Percentiles rank a stretch among this genome's conserved stretches.
These are phyloP conservation scores for Catamblyrhynchus diadema DNA, from an alignment of 2,797 vertebrate species.

Conservation along the genomic window DNA sequence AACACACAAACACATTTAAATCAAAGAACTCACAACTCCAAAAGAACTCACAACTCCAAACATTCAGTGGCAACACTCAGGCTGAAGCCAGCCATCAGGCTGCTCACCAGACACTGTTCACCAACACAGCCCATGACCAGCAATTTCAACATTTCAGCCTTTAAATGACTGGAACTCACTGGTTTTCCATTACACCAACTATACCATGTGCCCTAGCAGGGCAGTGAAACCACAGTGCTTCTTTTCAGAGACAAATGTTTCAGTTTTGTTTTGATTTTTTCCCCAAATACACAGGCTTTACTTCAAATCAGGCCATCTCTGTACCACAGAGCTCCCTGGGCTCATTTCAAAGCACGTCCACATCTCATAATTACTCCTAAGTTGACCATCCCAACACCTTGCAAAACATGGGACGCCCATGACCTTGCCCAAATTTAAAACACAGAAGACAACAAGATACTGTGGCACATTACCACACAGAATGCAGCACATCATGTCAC, in stretches of 20 bases:
- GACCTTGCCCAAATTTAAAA: background rate
- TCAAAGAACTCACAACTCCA: background rate
- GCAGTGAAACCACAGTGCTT: background rate
- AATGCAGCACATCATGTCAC: rapidly evolving
- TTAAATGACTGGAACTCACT: background rate
- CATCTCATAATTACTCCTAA: background rate
- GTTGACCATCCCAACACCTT: background rate
- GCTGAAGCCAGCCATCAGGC: background rate
- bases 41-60: background rate
- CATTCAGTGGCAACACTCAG: background rate
- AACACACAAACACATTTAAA: background rate
- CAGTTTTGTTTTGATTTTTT: background rate
- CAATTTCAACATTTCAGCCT: background rate
- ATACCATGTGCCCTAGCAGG: background rate
- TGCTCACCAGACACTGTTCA: background rate
- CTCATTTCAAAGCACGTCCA: background rate
- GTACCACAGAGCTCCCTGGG: background rate
- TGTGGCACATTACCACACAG: too few relatives aligned
- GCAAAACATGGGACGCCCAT: background rate
- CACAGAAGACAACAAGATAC: background rate
- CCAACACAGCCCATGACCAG: background rate
- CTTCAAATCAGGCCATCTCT: background rate
- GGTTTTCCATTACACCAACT: background rate
- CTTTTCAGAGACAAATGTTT: background rate
- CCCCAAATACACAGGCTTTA: background rate